Evolutionary conservation across 2,113 vertebrate genomes (phyloP), one percentile per base, ranked within the genome.

Genomic region (Nothocercus nigrocapillus): DNA sequence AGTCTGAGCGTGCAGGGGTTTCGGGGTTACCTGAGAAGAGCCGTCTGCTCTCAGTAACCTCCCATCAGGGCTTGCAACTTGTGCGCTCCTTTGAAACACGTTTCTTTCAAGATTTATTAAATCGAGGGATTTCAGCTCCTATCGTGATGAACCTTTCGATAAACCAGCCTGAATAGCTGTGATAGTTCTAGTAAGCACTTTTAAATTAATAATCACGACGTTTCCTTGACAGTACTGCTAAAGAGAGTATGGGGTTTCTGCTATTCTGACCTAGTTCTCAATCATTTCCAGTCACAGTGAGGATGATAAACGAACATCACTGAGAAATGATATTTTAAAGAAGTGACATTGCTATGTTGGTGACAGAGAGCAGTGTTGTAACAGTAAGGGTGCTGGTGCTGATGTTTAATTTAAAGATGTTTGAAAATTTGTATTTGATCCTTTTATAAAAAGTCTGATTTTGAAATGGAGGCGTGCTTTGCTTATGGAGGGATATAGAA

Each of bases 201-300:
- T 91, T 86, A 95, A 95, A 94, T 96, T 94, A 97, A 94, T 90
- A 97, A 94, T 83, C 78, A 62, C 59, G 94, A 80, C 47, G 59
- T 96, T 94, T 96, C 75, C 82, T 94, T 93, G 94, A 86, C 82
- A 94, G 88, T 69, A 66, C 18, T 70, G 38, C 62, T 81, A 67
- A 83, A 82, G 90, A 95, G 94, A 97, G 91, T 47, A 74, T n/a
- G 75, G 66, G 53, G 89, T 85, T 94, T 85, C 69, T 51, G 59
- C 94, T 93, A 76, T 94, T 95, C 66, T 95, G 80, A 85, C n/a
- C 51, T 54, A 47, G 22, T 78, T 94, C 88, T 92, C 11, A 4
- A 78, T 96, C 82, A 91, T 87, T 97, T 85, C 66, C 17, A 34
- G 51, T 87, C 68, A 73, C 82, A 83, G 38, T 59, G 63, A 94